Conservation (phyloP, 2,797 vertebrate genomes). For the Trichosurus vulpecula region DNA sequence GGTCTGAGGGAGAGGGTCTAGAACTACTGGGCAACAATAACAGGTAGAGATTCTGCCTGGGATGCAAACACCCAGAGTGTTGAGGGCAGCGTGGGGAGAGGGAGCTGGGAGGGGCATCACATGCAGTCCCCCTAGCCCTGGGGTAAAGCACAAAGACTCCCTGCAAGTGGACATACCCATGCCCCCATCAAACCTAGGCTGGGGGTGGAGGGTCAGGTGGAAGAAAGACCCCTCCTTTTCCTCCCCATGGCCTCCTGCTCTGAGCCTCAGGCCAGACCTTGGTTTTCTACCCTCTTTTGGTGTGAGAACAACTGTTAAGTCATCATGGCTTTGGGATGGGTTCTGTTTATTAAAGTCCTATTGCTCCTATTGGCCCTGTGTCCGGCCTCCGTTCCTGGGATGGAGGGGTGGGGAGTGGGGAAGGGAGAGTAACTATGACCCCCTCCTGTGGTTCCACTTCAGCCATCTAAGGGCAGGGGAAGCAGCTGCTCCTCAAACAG, state of each 20-base stretch:
- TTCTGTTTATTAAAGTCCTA: conserved; percentile 94
- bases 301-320: conserved; percentile 84
- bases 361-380: conserved; percentile 87
- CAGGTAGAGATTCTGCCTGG: conserved; percentile 60
- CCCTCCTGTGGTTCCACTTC: conserved; percentile 30
- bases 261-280: conserved; percentile 85
- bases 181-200: conserved; percentile 39
- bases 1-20: conserved; percentile 35
- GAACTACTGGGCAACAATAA: conserved; percentile 75
- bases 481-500: conserved; percentile 85
- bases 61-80: conserved; percentile 71
- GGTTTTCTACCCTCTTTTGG: conserved; percentile 92
- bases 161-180: conserved; percentile 55
- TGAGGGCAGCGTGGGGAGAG: conserved; percentile 73
- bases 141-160: conserved; percentile 79
- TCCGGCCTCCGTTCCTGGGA: conserved; percentile 59
- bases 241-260: conserved; percentile 85
- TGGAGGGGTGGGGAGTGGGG: background rate
- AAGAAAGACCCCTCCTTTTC: conserved; percentile 2
- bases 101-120: conserved; percentile 64
- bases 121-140: conserved; percentile 46
- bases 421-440: conserved; percentile 32
- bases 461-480: conserved; percentile 61
- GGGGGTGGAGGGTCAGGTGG: background rate
- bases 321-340: conserved; percentile 85